Conservation (phyloP, 2,888 invertebrate species). For the Cotesia congregata region DNA sequence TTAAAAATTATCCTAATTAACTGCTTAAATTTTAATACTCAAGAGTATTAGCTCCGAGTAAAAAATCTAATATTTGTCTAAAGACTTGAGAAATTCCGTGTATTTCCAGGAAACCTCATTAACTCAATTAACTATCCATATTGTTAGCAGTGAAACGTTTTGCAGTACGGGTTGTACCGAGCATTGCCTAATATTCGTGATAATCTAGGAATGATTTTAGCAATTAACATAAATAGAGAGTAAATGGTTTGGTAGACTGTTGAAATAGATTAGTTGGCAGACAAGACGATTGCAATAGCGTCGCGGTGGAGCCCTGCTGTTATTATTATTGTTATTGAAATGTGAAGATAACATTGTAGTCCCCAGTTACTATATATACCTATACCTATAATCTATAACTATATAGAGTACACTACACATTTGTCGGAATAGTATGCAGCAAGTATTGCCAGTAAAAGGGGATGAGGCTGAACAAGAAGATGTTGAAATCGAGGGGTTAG, state of each 20-base stretch:
- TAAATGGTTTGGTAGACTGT: conserved; percentile 22
- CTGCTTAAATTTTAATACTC: too few species aligned
- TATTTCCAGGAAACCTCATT: too few species aligned
- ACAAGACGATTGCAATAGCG: conserved; percentile 14
- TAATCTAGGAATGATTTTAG: not conserved
- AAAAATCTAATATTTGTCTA: too few species aligned
- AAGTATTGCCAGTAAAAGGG: conserved; percentile 35
- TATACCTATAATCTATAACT: conserved; percentile 7
- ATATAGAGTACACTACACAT: conserved; percentile 32
- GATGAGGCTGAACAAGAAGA: conserved; percentile 21
- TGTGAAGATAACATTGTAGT: conserved; percentile 48
- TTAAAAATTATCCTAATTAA: too few species aligned
- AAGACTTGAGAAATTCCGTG: too few species aligned
- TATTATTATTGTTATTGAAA: conserved; percentile 61
- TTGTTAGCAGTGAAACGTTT: too few species aligned
- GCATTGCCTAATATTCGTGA: not conserved
- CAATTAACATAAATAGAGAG: not conserved
- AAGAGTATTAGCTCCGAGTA: too few species aligned
- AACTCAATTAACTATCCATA: too few species aligned
- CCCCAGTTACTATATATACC: conserved; percentile 4
- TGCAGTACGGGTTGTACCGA: too few species aligned
- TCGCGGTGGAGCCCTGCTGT: conserved; percentile 28
- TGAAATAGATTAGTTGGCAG: conserved; percentile 27
- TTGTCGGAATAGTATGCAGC: conserved; percentile 36
- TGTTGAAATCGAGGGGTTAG: conserved; percentile 28